A percentile compares a stretch with the other conserved stretches of the same genome.
phyloP scores from a whole-genome alignment of 2,888 invertebrate species.

The Mycalesis mineus region DNA sequence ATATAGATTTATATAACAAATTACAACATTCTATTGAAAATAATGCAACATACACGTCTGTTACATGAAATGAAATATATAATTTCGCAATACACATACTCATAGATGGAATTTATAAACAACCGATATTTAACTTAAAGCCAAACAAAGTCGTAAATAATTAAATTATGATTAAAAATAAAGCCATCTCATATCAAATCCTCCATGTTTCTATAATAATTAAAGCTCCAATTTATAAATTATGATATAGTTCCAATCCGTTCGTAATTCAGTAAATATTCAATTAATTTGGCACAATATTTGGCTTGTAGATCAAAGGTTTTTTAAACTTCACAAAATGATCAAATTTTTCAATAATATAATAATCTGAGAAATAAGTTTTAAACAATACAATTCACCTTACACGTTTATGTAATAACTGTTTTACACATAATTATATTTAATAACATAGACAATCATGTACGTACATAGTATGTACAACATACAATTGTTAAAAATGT shows the following conservation, averaged over 20 bases:
- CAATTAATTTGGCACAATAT: constrained; percentile 51
- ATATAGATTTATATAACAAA: constrained; percentile 58
- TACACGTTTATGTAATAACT: constrained; percentile 9
- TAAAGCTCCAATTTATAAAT: constrained; percentile 65
- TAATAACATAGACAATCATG: constrained; percentile 15
- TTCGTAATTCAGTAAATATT: constrained; percentile 22
- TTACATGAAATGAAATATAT: constrained; percentile 39
- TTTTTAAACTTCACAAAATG: not conserved
- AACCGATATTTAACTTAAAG: constrained; percentile 38
- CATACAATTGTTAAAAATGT: constrained; percentile 35
- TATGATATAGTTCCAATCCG: constrained; percentile 20
- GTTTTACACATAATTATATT: constrained; percentile 19
- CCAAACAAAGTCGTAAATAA: constrained; percentile 30
- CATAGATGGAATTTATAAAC: constrained; percentile 35
- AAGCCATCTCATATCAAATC: constrained; percentile 46
- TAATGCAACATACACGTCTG: constrained; percentile 48
- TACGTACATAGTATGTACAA: constrained; percentile 35
- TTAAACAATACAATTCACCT: constrained; percentile 1
- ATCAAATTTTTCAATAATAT: not conserved
- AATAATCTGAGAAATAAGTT: not conserved
- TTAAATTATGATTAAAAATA: constrained; percentile 12
- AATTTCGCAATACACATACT: constrained; percentile 22
- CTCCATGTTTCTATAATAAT: constrained; percentile 68
- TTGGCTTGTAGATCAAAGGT: constrained; percentile 19
- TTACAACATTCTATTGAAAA: constrained; percentile 58